Evolutionary conservation across 2,888 invertebrate genomes (phyloP), one percentile per base, ranked within the genome.

Genomic region (Heliconius aoede): DNA sequence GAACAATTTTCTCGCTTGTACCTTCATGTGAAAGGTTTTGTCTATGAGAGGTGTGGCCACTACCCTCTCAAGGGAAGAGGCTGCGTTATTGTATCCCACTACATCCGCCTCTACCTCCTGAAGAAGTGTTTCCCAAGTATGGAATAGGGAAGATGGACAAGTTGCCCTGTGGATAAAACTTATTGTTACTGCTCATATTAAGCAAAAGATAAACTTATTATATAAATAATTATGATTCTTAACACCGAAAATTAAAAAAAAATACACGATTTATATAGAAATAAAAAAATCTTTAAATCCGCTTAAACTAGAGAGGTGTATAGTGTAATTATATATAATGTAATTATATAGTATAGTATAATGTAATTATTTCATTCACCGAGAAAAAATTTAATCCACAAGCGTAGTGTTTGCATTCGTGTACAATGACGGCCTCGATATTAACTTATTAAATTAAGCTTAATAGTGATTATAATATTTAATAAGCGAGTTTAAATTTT

Each of bases 91-190:
- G 91, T 97, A 97, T 67, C 97, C 96, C 87, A 97, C 95, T 28
- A 98, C 97, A 88, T 98, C 98, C 60, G 97, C 97, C 92, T 98
- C 98, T 79, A 98, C 97, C 90, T 98, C 98, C 88, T 98, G 98
- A 78, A 98, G 96, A 78, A 98, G 95, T 80, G 97, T 97, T 92
- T 98, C 98, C 98, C 98, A 98, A 78, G 97, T 97, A 89, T 98
- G 97, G 91, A 98, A 98, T 86, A 98, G 95, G 65, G 97, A 96
- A 3, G 94, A 94, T 74, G 97, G 96, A 86, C 97, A 97, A 79
- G 97, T 95, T 79, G 97, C 97, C 91, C 97, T 97, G 94, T 24
- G 84, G 79, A 77, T 24, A 1, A 58, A 65, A 62, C 15, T 26
- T 21, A 18, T 3, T 64, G 1, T 64, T 62, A 30, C 7, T 30